These are phyloP conservation scores for Xenopus tropicalis DNA, from an alignment of 2,113 vertebrate species.

Conservation along the genomic window UCB_Xtro_10.0 CM004451.2:64118001-64118500, in stretches of 20 bases:
- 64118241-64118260: slow-evolving; percentile 51
- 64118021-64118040: too few relatives aligned
- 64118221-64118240: neutral
- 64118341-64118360: slow-evolving; percentile 66
- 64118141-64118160: too few relatives aligned
- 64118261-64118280: slow-evolving; percentile 52
- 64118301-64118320: slow-evolving; percentile 86
- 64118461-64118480: slow-evolving; percentile 56
- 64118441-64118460: slow-evolving; percentile 47
- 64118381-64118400: slow-evolving; percentile 36
- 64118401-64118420: slow-evolving; percentile 44
- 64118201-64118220: too few relatives aligned
- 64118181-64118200: too few relatives aligned
- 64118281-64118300: slow-evolving; percentile 74
- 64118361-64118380: slow-evolving; percentile 50
- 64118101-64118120: too few relatives aligned
- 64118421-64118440: slow-evolving; percentile 52
- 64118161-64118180: too few relatives aligned
- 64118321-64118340: slow-evolving; percentile 76
- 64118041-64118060: too few relatives aligned
- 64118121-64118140: too few relatives aligned
- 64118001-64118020: too few relatives aligned
- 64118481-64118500: slow-evolving; percentile 44
- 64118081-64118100: too few relatives aligned
- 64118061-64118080: too few relatives aligned